Evolutionary conservation across 2,113 vertebrate species (phyloP), one percentile per base, ranked within the genome.

Genomic region (Drymodes brunneopygia): DNA sequence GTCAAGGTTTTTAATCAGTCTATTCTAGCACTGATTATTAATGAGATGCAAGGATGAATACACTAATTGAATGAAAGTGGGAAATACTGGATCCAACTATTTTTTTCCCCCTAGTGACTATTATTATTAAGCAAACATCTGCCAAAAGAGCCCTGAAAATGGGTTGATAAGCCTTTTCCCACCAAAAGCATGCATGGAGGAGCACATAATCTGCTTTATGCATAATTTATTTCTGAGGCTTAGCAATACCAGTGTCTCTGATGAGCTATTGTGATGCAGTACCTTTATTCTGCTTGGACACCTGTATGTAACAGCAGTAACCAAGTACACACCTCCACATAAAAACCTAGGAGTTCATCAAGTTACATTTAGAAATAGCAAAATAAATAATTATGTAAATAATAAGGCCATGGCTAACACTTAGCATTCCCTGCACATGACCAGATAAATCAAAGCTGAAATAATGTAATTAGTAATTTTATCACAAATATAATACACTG

Each of bases 181-280:
- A 94, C 64, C 61, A 90, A 83, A 93, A 84, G 20, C 79, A 90
- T 4, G 42, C 64, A 70, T 20, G 27, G 10, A 91, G 56, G 87
- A 90, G 44, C 74, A 92, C 38, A 80, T n/a, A 54, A 25, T 69
- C 70, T 83, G 21, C 40, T 91, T 89, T 86, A 80, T 94, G 72
- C 78, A 82, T 92, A 60, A 82, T 93, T 91, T 94, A 86, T 83
- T 80, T 47, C 67, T 54, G n/a, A 95, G 38, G 42, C 31, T 93
- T 73, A 50, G 79, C 56, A 73, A 40, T 42, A 88, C 16, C 29
- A 57, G 53, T 58, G 60, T 79, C 58, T 64, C 42, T 88, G 70
- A 82, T 58, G 56, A 90, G 48, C 62, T 72, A 54, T 27, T 88
- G 69, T 81, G 40, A 86, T 18, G n/a, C 24, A 89, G 38, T n/a